Percentiles rank a stretch among this genome's conserved stretches.
Conservation (phyloP, 2,888 invertebrate genomes). For the Apodemia zela region DNA sequence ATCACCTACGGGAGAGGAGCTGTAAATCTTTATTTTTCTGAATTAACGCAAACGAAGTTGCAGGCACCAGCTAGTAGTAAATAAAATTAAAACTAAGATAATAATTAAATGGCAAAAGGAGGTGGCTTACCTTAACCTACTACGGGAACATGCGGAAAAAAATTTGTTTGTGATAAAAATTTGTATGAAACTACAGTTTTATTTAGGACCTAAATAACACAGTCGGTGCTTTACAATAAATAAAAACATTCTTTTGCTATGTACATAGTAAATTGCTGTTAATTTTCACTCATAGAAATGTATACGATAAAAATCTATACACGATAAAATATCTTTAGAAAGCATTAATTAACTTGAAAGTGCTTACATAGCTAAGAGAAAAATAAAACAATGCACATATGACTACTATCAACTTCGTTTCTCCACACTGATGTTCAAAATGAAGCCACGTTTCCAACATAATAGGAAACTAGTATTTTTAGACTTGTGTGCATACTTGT, state of each 20-base stretch:
- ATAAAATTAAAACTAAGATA: no score
- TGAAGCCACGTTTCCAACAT: not conserved
- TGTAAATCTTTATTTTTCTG: no score
- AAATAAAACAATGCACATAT: slow-evolving; percentile 11
- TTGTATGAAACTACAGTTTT: no score
- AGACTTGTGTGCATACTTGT: no score
- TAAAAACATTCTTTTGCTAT: not conserved
- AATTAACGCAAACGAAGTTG: no score
- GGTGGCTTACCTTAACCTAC: no score
- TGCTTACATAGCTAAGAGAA: not conserved
- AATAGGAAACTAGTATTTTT: not conserved
- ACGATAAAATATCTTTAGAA: slow-evolving; percentile 14
- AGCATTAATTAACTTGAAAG: slow-evolving; percentile 9
- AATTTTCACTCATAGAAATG: slow-evolving; percentile 4
- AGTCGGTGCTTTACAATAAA: not conserved
- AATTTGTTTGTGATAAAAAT: no score
- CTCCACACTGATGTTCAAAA: not conserved
- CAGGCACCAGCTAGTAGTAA: no score
- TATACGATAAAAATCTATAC: slow-evolving; percentile 1
- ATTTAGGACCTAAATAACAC: no score
- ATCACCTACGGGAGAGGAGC: no score
- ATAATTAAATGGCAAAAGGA: no score
- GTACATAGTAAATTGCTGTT: not conserved
- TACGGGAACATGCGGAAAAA: no score
- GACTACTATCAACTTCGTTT: not conserved